Percentiles rank a stretch among this genome's conserved stretches.
phyloP scores from a whole-genome alignment of 2,113 vertebrate species.

The Anguilla rostrata region DNA sequence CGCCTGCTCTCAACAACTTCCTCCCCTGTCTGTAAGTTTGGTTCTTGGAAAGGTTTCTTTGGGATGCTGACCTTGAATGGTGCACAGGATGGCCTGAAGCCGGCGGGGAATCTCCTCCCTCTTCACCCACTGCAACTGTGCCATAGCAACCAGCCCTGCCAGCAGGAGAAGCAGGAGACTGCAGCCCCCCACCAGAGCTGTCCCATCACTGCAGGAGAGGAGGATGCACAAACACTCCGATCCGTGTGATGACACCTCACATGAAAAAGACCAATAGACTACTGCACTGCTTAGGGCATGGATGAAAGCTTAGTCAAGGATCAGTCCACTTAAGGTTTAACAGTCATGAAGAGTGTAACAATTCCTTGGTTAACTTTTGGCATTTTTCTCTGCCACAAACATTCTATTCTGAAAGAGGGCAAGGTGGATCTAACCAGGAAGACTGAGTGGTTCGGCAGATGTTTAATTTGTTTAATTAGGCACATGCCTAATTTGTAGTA shows the following conservation, averaged over 20 bases:
- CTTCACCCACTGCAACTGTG: conserved; percentile 33
- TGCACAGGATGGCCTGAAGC: conserved; percentile 31
- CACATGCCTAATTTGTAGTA: neutral
- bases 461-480: neutral
- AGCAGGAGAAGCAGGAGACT: conserved; percentile 39
- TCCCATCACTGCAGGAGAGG: conserved; percentile 34
- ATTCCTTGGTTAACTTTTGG: neutral
- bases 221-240: neutral
- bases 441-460: neutral
- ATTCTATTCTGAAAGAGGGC: neutral
- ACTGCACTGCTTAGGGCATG: neutral
- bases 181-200: conserved; percentile 20
- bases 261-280: neutral
- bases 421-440: neutral
- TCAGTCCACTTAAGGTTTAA: neutral
- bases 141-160: conserved; percentile 35
- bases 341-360: neutral
- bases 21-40: neutral
- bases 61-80: conserved; percentile 30
- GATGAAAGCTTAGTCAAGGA: neutral
- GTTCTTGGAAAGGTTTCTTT: neutral
- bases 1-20: neutral
- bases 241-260: neutral
- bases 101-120: conserved; percentile 32
- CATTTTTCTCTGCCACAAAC: neutral